Base-by-base conservation (phyloP, 2,888 invertebrate species). In the Tenthredo scrophulariae region DNA sequence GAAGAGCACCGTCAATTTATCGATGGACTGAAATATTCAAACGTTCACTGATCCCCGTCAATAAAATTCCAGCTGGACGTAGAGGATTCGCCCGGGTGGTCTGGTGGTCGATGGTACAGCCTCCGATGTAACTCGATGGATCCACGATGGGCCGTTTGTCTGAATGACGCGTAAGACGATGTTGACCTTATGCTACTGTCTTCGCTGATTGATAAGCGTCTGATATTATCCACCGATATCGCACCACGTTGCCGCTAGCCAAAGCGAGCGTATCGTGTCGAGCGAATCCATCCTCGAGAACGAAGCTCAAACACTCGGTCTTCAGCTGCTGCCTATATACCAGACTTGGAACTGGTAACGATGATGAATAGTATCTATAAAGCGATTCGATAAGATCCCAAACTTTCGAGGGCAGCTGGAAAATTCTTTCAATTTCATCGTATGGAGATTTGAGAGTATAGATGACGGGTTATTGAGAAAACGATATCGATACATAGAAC, bases 1-100 rank as follows among this genome's bases (percentile, higher is more conserved):
- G n/a, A 62, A 33, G 37, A 62, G 15, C 15, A 62, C 13, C 62
- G 62, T 15, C 37, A 0, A 40, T 26, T 58, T n/a, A 50, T 77
- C 77, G 77, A 77, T 33, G 33, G 77, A 50, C 54, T 18, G 54
- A 50, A n/a, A 50, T 5, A 18, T 13, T 77, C 40, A 18, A 40
- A 46, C 10, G 87, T 89, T 86, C 85, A 87, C 88, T 86, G 87
- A 89, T 88, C 89, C 88, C 88, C 90, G 89, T 91, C 91, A 91
- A 92, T 92, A 91, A 89, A 91, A 91, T 91, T 89, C 90, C 91
- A 87, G 90, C 88, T 89, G 88, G 88, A 89, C 87, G 87, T 89
- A 89, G 89, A 88, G 89, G 88, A 89, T 88, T 90, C 87, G 89
- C 87, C 89, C 92, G 92, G 93, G 93, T 93, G 93, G 92, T 92